Percentiles rank a stretch among this genome's conserved stretches.
phyloP scores from a whole-genome alignment of 2,797 vertebrate genomes.

The Chrysocyon brachyurus region DNA sequence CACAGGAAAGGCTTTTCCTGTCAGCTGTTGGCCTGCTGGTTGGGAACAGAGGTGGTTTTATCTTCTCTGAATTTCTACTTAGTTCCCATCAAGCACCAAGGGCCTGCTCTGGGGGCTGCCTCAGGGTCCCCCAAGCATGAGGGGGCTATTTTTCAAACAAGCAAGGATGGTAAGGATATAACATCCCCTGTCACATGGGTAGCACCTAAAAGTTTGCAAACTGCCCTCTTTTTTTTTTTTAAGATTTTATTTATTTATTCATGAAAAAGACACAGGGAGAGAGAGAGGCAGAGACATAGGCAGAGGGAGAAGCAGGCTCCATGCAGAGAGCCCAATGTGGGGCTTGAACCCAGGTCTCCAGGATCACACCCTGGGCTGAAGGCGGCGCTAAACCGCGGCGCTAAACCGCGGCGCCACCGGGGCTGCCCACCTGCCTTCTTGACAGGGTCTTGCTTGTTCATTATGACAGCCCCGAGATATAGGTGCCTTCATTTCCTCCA shows the following conservation, averaged over 20 bases:
- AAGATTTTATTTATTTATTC: no score
- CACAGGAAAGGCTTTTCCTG: neutral
- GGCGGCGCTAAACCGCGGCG: no score
- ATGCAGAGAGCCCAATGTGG: no score
- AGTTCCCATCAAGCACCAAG: neutral
- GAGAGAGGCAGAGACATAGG: no score
- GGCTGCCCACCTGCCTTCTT: neutral
- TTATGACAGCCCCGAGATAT: neutral
- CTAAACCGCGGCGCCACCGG: no score
- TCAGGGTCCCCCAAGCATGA: neutral
- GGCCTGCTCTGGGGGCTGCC: neutral
- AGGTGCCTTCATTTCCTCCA: neutral
- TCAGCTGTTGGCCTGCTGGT: neutral
- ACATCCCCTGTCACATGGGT: neutral
- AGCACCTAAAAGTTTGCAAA: neutral
- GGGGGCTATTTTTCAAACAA: neutral
- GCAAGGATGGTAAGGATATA: neutral
- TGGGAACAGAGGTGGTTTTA: conserved; percentile 11
- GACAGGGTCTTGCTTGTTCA: neutral
- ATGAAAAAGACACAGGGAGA: no score
- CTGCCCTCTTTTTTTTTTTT: neutral
- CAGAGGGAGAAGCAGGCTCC: no score
- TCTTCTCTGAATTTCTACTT: conserved; percentile 41
- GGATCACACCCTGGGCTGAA: no score
- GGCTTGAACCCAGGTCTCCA: no score